Evolutionary conservation across 2,888 invertebrate genomes (phyloP), one percentile per base, ranked within the genome.

Genomic region (Nudaria mundana): DNA sequence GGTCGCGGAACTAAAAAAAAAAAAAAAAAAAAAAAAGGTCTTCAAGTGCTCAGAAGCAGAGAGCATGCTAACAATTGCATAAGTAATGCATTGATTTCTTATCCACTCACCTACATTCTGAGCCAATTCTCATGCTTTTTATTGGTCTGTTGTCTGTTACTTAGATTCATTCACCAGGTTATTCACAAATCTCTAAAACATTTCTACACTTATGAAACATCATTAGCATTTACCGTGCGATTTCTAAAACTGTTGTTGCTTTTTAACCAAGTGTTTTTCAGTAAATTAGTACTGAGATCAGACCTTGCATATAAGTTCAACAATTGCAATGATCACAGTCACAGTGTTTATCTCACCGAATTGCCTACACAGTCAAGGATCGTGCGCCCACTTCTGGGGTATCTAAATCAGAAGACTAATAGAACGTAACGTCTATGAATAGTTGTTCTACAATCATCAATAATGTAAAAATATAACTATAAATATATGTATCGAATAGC

Each of bases 361-460:
- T n/a, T n/a, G 8, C 83, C 81, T 71, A 81, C 81, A 75, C 78
- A 76, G 77, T 50, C 43, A 44, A 57, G 48, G 53, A 61, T 53
- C 42, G 44, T 48, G 63, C 73, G 52, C 71, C 72, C 64, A 71
- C 70, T 44, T 36, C 25, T 44, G 40, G 26, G 44, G 47, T 45
- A 57, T 50, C 35, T 52, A 44, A 56, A 57, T 57, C 54, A 50
- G 52, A 56, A 60, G 61, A 69, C 63, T 63, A 63, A 66, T 64
- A 63, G 57, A 61, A 48, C 38, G 52, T 63, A 52, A 63, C 58
- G 56, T 56, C 52, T 55, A 47, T 49, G 37, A 41, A 54, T 56
- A 48, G 57, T 65, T 59, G 63, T 54, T 41, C 48, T 49, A 42
- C 45, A 36, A 48, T 35, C 52, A 60, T 57, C 52, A n/a, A n/a